Evolutionary conservation across 30 jellyfish, hydroid and myxozoan species (phyloP).

Genomic region (Turritopsis rubra): DNA sequence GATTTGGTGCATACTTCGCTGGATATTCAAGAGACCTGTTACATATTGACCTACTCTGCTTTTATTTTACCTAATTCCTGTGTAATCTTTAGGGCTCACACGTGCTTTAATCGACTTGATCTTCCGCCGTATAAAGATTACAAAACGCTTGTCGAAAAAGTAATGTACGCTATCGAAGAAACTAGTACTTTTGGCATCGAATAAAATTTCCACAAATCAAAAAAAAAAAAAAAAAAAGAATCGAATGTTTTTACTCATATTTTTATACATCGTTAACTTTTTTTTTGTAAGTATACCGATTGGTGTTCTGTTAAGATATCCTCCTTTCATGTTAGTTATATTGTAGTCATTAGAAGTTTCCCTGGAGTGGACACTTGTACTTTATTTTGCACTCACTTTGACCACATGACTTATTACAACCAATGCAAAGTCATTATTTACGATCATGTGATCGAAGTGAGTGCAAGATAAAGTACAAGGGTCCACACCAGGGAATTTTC

Average conservation of each 20-base stretch:
- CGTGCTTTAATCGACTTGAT: constrained; percentile 96
- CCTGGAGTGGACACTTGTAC: background rate
- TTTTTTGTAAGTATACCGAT: background rate
- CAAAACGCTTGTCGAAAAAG: constrained; percentile 66
- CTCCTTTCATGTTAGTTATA: background rate
- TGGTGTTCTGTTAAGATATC: background rate
- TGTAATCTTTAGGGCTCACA: constrained; percentile 98
- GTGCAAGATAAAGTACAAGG: no score
- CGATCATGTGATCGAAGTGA: no score
- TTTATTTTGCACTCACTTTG: no score
- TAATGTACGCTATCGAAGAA: constrained; percentile 88
- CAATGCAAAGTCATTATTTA: no score
- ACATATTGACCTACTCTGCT: no score
- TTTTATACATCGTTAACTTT: background rate
- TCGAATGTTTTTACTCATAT: constrained; percentile 10
- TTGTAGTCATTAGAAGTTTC: background rate
- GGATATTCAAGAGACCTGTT: no score
- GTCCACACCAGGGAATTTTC: no score
- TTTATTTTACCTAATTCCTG: no score
- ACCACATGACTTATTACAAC: no score
- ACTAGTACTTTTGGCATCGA: constrained; percentile 97
- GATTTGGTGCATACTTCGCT: no score
- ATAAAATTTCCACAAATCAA: constrained; percentile 18
- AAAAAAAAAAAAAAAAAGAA: background rate
- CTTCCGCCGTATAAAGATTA: constrained; percentile 89